Conservation (phyloP, 2,797 vertebrate species). For the Phrynocephalus forsythii region DNA sequence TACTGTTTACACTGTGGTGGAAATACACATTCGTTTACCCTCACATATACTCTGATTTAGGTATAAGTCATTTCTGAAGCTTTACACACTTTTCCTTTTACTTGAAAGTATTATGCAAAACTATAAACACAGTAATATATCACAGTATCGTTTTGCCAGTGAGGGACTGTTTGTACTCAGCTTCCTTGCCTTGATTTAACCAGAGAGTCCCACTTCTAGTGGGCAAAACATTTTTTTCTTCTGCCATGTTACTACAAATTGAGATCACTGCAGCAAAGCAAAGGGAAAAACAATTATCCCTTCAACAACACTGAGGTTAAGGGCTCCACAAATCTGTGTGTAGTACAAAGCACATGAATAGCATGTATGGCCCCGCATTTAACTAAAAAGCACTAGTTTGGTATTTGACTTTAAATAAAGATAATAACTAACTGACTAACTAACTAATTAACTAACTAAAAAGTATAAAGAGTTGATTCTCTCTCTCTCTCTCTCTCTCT, state of each 20-base stretch:
- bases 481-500: no score
- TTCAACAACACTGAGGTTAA: no score
- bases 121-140: slow-evolving; percentile 82
- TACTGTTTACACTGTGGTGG: slow-evolving; percentile 31
- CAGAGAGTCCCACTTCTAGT: slow-evolving; percentile 45
- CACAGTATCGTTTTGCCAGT: slow-evolving; percentile 63
- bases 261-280: background rate
- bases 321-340: no score
- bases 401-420: no score
- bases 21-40: background rate
- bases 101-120: slow-evolving; percentile 77
- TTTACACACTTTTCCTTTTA: slow-evolving; percentile 68
- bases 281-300: background rate
- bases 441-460: no score
- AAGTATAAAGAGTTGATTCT: no score
- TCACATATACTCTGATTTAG: slow-evolving; percentile 56
- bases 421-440: no score
- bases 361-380: no score
- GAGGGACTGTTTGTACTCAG: slow-evolving; percentile 53
- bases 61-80: slow-evolving; percentile 37
- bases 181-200: slow-evolving; percentile 59
- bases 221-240: slow-evolving; percentile 43
- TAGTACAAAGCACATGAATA: no score
- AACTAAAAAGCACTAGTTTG: no score
- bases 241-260: background rate